Conservation (phyloP, 2,888 invertebrate genomes). For the Watsonalla binaria region DNA sequence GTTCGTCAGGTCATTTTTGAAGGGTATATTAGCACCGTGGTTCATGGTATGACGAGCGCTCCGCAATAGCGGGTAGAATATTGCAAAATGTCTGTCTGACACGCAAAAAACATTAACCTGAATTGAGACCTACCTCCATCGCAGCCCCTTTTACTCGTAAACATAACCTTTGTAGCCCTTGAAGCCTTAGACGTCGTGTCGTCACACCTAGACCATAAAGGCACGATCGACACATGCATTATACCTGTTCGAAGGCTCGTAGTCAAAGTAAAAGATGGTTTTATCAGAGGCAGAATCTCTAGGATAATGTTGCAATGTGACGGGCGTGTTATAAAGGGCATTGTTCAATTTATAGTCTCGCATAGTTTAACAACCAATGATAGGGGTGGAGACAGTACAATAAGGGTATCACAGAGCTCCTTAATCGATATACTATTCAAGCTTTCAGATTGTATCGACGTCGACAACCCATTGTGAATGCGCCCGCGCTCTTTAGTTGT, state of each 20-base stretch:
- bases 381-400: slow-evolving; percentile 70
- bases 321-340: slow-evolving; percentile 49
- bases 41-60: too few relatives aligned
- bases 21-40: too few relatives aligned
- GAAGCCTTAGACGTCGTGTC: too few relatives aligned
- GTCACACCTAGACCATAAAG: too few relatives aligned
- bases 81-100: too few relatives aligned
- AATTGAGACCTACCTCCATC: too few relatives aligned
- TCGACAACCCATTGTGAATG: slow-evolving; percentile 55
- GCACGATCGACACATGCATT: background rate
- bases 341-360: slow-evolving; percentile 53
- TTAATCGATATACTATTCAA: slow-evolving; percentile 57
- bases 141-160: too few relatives aligned
- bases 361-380: slow-evolving; percentile 51
- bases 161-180: too few relatives aligned
- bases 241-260: background rate
- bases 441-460: slow-evolving; percentile 63
- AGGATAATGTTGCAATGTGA: slow-evolving; percentile 40
- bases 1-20: too few relatives aligned
- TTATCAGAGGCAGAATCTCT: slow-evolving; percentile 18
- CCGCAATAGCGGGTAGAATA: too few relatives aligned
- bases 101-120: too few relatives aligned
- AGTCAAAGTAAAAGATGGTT: background rate
- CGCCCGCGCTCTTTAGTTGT: slow-evolving; percentile 39
- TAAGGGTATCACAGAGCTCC: slow-evolving; percentile 59